Percentiles rank a stretch among this genome's conserved stretches.
phyloP scores from a whole-genome alignment of 2,888 invertebrate genomes.

The Folsomia candida region DNA sequence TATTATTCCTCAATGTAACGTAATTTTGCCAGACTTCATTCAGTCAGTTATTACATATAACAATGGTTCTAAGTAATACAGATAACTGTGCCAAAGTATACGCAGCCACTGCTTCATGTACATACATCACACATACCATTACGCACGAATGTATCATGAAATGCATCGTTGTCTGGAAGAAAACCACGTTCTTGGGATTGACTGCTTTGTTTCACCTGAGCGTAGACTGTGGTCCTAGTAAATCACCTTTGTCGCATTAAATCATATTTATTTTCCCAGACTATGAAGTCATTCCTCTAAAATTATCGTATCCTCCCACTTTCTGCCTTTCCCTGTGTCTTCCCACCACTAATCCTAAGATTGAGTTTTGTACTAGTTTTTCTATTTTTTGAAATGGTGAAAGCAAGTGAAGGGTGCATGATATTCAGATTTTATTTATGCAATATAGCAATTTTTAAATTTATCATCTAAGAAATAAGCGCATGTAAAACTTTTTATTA shows the following conservation, averaged over 20 bases:
- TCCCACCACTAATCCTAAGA: too few species aligned
- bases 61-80: background rate
- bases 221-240: slow-evolving; percentile 18
- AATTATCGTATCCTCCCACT: slow-evolving; percentile 1
- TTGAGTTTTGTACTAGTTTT: too few species aligned
- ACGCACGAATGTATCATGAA: too few species aligned
- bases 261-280: slow-evolving; percentile 28
- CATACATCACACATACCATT: too few species aligned
- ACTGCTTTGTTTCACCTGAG: background rate
- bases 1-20: slow-evolving; percentile 18
- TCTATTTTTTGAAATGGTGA: too few species aligned
- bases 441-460: too few species aligned
- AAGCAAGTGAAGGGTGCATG: too few species aligned
- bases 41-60: background rate
- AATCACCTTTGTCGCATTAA: slow-evolving; percentile 24
- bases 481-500: too few species aligned
- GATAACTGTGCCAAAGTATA: too few species aligned
- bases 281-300: slow-evolving; percentile 30
- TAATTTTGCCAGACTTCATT: slow-evolving; percentile 9
- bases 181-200: background rate
- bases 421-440: too few species aligned
- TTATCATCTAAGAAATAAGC: too few species aligned
- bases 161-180: background rate
- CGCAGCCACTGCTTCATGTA: too few species aligned
- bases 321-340: background rate